Conservation (phyloP, 2,113 vertebrate genomes). For the Oxygymnocypris stewartii region DNA sequence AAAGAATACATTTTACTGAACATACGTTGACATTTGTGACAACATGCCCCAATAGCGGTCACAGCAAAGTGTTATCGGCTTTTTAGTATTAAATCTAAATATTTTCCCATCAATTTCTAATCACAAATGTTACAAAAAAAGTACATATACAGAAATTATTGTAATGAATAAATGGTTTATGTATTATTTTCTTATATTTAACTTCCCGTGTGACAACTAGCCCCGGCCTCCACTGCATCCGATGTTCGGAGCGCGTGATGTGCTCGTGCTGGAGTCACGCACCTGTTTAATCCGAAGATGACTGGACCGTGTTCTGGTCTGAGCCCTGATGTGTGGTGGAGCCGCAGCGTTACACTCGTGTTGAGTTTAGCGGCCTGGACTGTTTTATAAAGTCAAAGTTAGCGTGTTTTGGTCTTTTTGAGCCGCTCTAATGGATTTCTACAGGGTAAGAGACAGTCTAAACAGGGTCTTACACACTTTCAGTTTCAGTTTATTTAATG, state of each 20-base stretch:
- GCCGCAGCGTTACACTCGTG: background rate
- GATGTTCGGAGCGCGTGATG: background rate
- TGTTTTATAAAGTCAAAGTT: background rate
- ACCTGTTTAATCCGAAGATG: background rate
- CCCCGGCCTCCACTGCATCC: background rate
- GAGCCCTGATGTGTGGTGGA: background rate
- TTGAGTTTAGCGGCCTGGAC: background rate
- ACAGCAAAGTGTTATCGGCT: background rate
- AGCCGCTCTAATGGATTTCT: background rate
- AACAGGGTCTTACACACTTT: background rate
- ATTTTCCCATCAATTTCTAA: background rate
- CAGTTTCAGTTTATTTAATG: slow-evolving; percentile 1
- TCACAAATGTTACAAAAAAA: background rate
- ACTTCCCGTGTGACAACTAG: slow-evolving; percentile 7
- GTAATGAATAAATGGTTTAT: too few species aligned
- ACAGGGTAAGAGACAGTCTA: background rate
- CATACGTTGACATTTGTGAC: background rate
- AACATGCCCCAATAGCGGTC: background rate
- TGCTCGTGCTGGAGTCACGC: slow-evolving; percentile 6
- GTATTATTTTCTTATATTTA: too few species aligned
- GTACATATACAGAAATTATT: background rate
- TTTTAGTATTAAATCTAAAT: background rate
- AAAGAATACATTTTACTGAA: background rate
- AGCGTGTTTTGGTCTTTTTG: background rate
- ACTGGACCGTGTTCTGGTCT: background rate